A percentile compares a stretch with the other conserved stretches of the same genome.
Conservation (phyloP, 1,140 invertebrate genomes). For the Drusus annulatus region DNA sequence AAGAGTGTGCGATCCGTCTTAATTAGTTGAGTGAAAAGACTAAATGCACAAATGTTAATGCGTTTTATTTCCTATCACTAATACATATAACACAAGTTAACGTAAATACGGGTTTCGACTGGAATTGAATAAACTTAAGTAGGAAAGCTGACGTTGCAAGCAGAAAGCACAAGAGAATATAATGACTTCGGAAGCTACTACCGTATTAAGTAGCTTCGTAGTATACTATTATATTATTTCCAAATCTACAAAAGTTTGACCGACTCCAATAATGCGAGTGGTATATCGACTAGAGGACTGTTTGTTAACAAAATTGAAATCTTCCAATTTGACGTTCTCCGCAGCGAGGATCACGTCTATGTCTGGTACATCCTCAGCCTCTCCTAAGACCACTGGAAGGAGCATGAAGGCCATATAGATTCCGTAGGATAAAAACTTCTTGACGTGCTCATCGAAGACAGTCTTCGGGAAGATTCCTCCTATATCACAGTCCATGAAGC, state of each 20-base stretch:
- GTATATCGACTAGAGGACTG: neutral
- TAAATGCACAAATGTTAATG: no score
- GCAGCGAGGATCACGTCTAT: conserved; percentile 41
- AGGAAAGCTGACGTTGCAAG: no score
- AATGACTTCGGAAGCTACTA: no score
- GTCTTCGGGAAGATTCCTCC: conserved; percentile 51
- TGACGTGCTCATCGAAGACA: conserved; percentile 61
- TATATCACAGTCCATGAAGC: conserved; percentile 64
- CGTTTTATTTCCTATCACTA: no score
- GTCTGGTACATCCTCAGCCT: conserved; percentile 47
- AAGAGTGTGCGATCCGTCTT: no score
- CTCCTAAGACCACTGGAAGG: conserved; percentile 42
- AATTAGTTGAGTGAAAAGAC: no score
- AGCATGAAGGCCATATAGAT: conserved; percentile 44
- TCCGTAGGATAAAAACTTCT: conserved; percentile 43
- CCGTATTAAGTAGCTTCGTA: no score
- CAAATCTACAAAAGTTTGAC: conserved; percentile 10
- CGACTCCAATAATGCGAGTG: conserved; percentile 29
- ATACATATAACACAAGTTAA: no score
- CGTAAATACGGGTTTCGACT: no score
- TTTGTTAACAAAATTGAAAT: conserved; percentile 22
- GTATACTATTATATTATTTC: no score
- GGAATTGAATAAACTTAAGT: no score
- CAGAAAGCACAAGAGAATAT: no score
- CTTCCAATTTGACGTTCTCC: conserved; percentile 23